These are phyloP conservation scores for Cremastinae sp. DNA, from an alignment of 2,888 invertebrate species.

Conservation along the genomic window DNA sequence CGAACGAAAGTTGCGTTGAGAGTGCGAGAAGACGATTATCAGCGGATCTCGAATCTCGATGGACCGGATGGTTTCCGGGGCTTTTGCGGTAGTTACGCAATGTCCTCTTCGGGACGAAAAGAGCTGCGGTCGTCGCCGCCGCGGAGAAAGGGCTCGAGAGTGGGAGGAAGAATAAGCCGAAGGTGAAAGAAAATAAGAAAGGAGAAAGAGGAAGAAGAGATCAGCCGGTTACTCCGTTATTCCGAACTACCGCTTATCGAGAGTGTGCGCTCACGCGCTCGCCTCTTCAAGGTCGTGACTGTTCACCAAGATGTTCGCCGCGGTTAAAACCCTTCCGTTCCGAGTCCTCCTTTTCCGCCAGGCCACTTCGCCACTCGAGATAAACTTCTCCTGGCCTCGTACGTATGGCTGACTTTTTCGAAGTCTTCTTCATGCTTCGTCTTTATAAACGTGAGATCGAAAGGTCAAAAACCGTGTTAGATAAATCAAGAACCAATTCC, in stretches of 20 bases:
- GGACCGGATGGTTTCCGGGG: constrained; percentile 65
- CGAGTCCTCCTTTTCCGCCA: constrained; percentile 33
- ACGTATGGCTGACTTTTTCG: constrained; percentile 57
- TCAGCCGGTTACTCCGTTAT: constrained; percentile 56
- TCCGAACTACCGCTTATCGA: constrained; percentile 60
- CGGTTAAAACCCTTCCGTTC: constrained; percentile 44
- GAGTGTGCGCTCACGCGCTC: constrained; percentile 34
- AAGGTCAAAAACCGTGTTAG: too few species aligned
- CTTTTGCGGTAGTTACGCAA: constrained; percentile 68
- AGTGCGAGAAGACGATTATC: too few species aligned
- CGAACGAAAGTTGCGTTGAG: too few species aligned
- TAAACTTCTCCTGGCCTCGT: background rate
- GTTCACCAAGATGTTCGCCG: constrained; percentile 55
- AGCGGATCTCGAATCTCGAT: constrained; percentile 44
- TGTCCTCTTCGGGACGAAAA: constrained; percentile 65
- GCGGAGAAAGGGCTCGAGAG: constrained; percentile 28
- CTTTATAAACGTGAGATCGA: too few species aligned
- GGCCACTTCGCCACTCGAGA: constrained; percentile 26
- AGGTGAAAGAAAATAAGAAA: constrained; percentile 50
- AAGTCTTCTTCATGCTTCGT: constrained; percentile 20
- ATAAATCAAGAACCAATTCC: too few species aligned
- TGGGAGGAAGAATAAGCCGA: constrained; percentile 15
- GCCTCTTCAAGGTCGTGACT: constrained; percentile 55
- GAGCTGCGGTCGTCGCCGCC: constrained; percentile 42
- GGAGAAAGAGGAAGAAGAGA: constrained; percentile 48